phyloP scores from a whole-genome alignment of 53 echinoderm and acorn worm species.

The Paracentrotus lividus region DNA sequence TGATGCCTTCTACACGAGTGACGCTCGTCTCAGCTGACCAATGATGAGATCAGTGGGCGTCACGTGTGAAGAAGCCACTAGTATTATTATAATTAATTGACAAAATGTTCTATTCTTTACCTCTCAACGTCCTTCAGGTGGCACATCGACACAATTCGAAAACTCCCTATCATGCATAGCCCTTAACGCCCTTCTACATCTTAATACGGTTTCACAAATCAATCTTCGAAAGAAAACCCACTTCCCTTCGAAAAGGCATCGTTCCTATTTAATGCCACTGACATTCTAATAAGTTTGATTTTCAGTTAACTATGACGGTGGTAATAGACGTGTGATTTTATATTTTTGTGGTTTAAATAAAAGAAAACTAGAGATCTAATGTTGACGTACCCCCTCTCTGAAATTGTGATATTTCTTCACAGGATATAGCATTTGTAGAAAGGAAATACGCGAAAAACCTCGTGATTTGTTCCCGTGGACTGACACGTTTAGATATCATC shows the following conservation, averaged over 20 bases:
- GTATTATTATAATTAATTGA: too few relatives aligned
- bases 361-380: background rate
- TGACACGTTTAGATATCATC: constrained; percentile 20
- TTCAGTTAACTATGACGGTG: background rate
- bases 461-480: constrained; percentile 5
- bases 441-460: constrained; percentile 6
- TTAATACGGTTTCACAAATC: background rate
- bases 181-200: too few relatives aligned
- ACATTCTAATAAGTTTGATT: background rate
- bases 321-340: background rate
- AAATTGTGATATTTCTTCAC: background rate
- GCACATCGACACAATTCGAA: too few relatives aligned
- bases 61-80: too few relatives aligned
- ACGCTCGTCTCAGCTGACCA: too few relatives aligned
- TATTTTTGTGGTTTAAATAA: background rate
- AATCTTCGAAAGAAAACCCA: background rate
- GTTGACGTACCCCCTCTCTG: background rate
- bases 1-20: too few relatives aligned
- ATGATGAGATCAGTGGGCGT: too few relatives aligned
- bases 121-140: too few relatives aligned
- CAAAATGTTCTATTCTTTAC: too few relatives aligned
- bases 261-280: background rate
- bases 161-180: too few relatives aligned
- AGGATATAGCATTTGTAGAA: constrained; percentile 32
- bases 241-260: background rate